Evolutionary conservation across 2,888 invertebrate genomes (phyloP), one percentile per base, ranked within the genome.

Genomic region (Limenitis camilla): DNA sequence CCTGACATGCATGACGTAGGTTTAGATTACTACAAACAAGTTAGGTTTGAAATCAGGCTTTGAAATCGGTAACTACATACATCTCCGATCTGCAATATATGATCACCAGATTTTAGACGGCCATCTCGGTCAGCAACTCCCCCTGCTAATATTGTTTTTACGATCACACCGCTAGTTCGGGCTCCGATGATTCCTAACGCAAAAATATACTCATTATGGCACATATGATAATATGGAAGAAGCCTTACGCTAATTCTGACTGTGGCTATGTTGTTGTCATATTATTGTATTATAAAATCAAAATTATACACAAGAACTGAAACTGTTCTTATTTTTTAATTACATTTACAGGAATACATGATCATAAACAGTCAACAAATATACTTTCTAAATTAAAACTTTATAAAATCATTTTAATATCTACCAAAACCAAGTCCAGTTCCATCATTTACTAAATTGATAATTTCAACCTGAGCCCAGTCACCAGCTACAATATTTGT

Each of bases 81-180:
- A 74, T 96, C 95, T 43, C 94, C 94, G 71, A 95, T 95, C 89
- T 99, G 99, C 58, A 99, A 88, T 69, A 99, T 97, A 82, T 99
- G 99, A 84, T 99, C 99, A 5, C 99, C 99, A 71, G 98, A 97
- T 71, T 96, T 96, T 45, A 99, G 90, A 45, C 98, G 91, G n/a
- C 96, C 96, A 88, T 99, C 98, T 65, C 96, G 91, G 82, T 99
- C 98, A 6, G 99, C 98, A 4, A 98, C 97, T 49, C 99, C 99
- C 5, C 98, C 99, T 0, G 98, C 97, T 55, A 99, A 88, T 64
- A 99, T 98, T 10, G 99, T 99, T 82, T 99, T 99, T 9, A 99
- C 98, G 59, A 99, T 98, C n/a, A 99, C 99, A 5, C 99, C 99
- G 62, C 98, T 98, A 63, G 97, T 97, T 65, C 98, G 92, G 44